These are phyloP conservation scores for Caenorhabditis latens DNA, from an alignment of 1,140 invertebrate genomes.

Conservation along the genomic window DNA sequence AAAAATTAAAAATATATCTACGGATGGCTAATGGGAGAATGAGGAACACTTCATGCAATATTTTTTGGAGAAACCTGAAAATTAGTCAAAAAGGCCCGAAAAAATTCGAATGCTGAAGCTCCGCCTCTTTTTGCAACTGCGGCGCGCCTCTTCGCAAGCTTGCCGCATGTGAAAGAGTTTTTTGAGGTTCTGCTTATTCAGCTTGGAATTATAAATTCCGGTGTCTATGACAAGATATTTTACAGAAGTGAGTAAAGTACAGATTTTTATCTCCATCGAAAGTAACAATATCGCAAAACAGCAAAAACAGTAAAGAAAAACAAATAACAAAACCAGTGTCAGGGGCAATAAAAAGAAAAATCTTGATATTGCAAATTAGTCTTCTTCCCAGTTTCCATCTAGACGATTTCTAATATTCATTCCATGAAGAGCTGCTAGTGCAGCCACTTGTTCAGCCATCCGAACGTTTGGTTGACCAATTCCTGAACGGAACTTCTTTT, in stretches of 20 bases:
- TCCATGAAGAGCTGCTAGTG: slow-evolving; percentile 73
- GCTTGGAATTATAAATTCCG: not conserved
- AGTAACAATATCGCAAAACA: not conserved
- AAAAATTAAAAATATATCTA: not conserved
- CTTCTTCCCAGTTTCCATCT: slow-evolving; percentile 73
- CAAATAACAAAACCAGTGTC: not conserved
- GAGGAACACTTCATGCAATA: too few species aligned
- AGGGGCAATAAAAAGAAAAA: not conserved
- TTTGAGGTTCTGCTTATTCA: too few species aligned
- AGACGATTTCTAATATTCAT: slow-evolving; percentile 69
- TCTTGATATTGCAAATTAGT: not conserved
- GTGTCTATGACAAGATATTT: too few species aligned
- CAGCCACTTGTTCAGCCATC: slow-evolving; percentile 77
- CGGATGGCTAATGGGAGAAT: too few species aligned
- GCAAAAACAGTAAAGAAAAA: not conserved
- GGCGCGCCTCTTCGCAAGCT: not conserved
- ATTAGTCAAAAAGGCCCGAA: not conserved
- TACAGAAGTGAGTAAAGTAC: too few species aligned
- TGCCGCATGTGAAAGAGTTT: not conserved
- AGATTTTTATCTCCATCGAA: too few species aligned
- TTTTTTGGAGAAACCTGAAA: not conserved
- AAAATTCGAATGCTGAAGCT: not conserved
- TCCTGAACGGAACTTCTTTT: slow-evolving; percentile 69
- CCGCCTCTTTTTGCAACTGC: not conserved
- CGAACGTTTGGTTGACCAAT: slow-evolving; percentile 74